These are phyloP conservation scores for Stercorarius parasiticus DNA, from an alignment of 2,113 vertebrate genomes.

Conservation along the genomic window DNA sequence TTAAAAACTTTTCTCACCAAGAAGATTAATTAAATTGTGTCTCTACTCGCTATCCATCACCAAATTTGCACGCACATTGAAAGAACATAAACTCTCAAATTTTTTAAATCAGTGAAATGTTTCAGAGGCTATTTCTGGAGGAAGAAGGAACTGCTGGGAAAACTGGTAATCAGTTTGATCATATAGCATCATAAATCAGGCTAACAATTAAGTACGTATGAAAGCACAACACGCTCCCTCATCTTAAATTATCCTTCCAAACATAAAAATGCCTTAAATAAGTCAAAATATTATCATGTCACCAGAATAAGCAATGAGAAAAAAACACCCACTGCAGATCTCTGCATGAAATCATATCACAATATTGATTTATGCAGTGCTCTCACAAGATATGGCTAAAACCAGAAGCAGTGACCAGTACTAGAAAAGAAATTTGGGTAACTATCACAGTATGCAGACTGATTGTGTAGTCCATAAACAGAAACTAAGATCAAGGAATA, in stretches of 20 bases:
- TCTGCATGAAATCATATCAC: not conserved
- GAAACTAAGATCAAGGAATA: not conserved
- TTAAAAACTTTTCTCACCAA: not conserved
- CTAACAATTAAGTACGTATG: not conserved
- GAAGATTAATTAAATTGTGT: not conserved
- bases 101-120: not conserved
- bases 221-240: not conserved
- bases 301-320: not conserved
- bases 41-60: accelerated
- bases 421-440: not conserved
- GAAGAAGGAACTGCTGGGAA: not conserved
- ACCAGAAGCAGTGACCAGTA: not conserved
- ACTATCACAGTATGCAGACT: not conserved
- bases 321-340: not conserved
- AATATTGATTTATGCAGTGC: not conserved
- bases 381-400: not conserved
- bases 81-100: not conserved
- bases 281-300: not conserved
- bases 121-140: not conserved
- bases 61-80: not conserved
- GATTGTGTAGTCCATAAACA: not conserved
- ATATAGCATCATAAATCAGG: not conserved
- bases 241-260: not conserved
- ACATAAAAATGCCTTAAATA: not conserved
- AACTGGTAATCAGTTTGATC: not conserved